Percentiles rank a stretch among this genome's conserved stretches.
These are phyloP conservation scores for Scaptomyza pallida DNA, from an alignment of 1,140 invertebrate species.

Conservation along the genomic window DNA sequence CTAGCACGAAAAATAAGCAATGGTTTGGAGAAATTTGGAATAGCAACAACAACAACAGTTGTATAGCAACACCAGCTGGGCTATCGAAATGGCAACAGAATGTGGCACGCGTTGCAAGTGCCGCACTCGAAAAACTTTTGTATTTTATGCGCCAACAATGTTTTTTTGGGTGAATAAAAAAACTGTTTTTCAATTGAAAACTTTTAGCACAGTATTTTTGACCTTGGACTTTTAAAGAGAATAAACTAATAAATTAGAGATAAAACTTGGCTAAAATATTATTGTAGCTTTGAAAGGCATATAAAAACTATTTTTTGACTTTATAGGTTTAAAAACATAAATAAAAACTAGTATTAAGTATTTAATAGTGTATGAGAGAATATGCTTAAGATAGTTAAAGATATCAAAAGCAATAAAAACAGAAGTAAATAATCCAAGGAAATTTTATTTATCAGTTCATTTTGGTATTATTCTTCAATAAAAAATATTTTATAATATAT, in stretches of 20 bases:
- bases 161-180: not conserved
- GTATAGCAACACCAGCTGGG: conserved; percentile 33
- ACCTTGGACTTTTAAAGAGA: not conserved
- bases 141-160: conserved; percentile 8
- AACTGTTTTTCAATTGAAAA: not conserved
- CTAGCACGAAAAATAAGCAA: not conserved
- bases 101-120: conserved; percentile 37
- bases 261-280: too few relatives aligned
- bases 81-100: conserved; percentile 22
- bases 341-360: too few relatives aligned
- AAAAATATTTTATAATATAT: too few relatives aligned
- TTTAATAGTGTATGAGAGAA: too few relatives aligned
- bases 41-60: conserved; percentile 26
- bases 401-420: too few relatives aligned
- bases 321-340: too few relatives aligned
- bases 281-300: too few relatives aligned
- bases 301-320: too few relatives aligned
- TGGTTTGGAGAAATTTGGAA: not conserved
- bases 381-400: too few relatives aligned
- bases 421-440: too few relatives aligned
- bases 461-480: too few relatives aligned
- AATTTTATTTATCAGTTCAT: too few relatives aligned
- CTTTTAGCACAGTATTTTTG: not conserved
- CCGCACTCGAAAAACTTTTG: conserved; percentile 20
- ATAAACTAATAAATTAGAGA: not conserved